Percentiles rank a stretch among this genome's conserved stretches.
phyloP scores from a whole-genome alignment of 2,888 invertebrate species.

The Dascillus cervinus region DNA sequence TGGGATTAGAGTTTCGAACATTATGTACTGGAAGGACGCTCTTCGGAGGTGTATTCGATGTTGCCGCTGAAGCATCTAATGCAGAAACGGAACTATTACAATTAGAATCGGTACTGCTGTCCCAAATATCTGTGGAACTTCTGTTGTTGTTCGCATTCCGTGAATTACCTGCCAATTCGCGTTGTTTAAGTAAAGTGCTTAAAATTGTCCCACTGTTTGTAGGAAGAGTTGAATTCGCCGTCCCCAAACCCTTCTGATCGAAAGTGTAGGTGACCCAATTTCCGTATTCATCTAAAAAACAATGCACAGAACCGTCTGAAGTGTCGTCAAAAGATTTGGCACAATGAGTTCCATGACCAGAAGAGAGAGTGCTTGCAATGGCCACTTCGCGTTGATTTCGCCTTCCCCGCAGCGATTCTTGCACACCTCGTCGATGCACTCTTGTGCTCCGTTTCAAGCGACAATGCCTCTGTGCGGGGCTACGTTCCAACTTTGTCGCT shows the following conservation, averaged over 20 bases:
- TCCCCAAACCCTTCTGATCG: conserved; percentile 60
- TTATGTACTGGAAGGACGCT: conserved; percentile 19
- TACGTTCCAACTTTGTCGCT: conserved; percentile 14
- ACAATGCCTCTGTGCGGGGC: conserved; percentile 20
- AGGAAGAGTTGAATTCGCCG: conserved; percentile 22
- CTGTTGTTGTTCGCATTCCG: conserved; percentile 8
- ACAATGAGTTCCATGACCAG: conserved; percentile 52
- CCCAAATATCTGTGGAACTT: conserved; percentile 31
- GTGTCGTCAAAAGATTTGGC: conserved; percentile 79
- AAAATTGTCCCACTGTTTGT: conserved; percentile 33
- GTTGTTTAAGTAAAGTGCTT: conserved; percentile 33
- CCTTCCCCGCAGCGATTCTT: conserved; percentile 29
- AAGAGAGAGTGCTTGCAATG: conserved; percentile 40
- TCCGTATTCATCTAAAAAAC: conserved; percentile 77
- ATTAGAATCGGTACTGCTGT: conserved; percentile 39
- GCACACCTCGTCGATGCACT: conserved; percentile 38
- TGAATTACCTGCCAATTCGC: conserved; percentile 18
- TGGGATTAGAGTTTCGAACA: conserved; percentile 10
- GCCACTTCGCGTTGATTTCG: conserved; percentile 32
- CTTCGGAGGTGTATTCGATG: conserved; percentile 8
- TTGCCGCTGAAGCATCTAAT: conserved; percentile 23
- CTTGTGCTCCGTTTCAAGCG: conserved; percentile 23
- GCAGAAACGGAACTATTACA: conserved; percentile 46
- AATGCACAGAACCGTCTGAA: conserved; percentile 76
- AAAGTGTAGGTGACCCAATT: conserved; percentile 85